Evolutionary conservation across 2,113 vertebrate species (phyloP).

Genomic region (Odocoileus hemionus): DNA sequence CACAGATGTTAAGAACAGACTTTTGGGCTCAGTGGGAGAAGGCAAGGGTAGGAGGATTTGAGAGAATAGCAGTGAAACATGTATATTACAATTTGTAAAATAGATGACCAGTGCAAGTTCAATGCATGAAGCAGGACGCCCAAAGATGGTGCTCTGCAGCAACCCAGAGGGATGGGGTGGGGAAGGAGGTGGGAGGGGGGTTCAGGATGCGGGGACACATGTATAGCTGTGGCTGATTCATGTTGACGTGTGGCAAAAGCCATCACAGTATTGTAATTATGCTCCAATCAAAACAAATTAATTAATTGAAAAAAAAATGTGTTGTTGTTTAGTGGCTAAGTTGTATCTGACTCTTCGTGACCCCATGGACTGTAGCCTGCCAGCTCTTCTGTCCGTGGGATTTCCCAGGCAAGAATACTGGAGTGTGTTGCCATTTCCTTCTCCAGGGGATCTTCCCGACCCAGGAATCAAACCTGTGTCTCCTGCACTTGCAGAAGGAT

Average conservation of each 20-base stretch:
- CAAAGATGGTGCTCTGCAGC: background rate
- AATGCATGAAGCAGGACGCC: background rate
- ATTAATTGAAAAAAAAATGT: background rate
- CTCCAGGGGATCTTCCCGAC: background rate
- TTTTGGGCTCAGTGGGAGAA: background rate
- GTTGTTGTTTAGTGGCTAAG: background rate
- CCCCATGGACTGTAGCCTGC: background rate
- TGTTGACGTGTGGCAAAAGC: background rate
- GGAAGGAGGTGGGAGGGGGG: background rate
- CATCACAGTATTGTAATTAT: background rate
- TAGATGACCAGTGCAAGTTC: background rate
- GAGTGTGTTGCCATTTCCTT: background rate
- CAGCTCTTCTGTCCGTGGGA: background rate
- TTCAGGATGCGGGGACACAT: fast-evolving
- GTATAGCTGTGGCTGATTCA: background rate
- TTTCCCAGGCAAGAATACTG: background rate
- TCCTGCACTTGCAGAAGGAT: background rate
- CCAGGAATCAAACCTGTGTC: background rate
- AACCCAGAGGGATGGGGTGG: background rate
- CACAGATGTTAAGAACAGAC: background rate
- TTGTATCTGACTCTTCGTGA: background rate
- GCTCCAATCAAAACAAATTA: background rate
- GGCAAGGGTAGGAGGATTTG: background rate
- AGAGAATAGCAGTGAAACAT: background rate
- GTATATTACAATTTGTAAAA: background rate